Conservation (phyloP, 1,140 invertebrate species). For the Bombus vancouverensis region DNA sequence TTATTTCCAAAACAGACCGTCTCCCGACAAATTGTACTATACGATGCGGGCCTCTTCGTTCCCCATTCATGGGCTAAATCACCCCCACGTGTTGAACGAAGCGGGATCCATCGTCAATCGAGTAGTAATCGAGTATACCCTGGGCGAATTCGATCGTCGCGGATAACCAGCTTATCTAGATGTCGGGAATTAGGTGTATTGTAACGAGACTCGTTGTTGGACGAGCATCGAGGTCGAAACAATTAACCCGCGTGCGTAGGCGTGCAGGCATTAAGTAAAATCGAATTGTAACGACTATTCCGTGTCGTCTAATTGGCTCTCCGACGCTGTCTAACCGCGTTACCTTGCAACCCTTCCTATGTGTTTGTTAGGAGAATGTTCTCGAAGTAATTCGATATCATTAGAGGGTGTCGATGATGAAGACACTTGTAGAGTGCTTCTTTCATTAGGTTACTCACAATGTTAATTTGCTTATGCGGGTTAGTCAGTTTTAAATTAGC, state of each 20-base stretch:
- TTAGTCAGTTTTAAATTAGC: not conserved
- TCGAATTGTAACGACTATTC: constrained; percentile 8
- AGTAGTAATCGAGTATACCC: constrained; percentile 70
- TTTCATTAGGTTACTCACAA: not conserved
- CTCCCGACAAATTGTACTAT: constrained; percentile 13
- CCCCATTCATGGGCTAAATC: not conserved
- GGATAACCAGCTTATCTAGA: constrained; percentile 74
- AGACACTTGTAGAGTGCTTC: too few species aligned
- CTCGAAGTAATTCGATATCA: not conserved
- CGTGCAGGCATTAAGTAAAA: constrained; percentile 20
- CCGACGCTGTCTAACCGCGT: not conserved
- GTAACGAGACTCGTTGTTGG: constrained; percentile 38
- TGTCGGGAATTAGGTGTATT: constrained; percentile 71
- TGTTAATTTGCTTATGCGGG: not conserved
- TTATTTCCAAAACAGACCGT: constrained; percentile 69
- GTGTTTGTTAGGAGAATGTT: not conserved
- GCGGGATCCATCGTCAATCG: constrained; percentile 65
- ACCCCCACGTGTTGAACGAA: constrained; percentile 26
- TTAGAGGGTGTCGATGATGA: not conserved
- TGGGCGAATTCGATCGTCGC: constrained; percentile 60
- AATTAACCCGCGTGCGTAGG: constrained; percentile 14
- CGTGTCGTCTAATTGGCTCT: constrained; percentile 13
- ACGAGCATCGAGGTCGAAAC: constrained; percentile 41
- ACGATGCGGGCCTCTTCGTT: constrained; percentile 49
- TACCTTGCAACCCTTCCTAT: not conserved